These are phyloP conservation scores for Ceyx melanurus DNA, from an alignment of 2,113 vertebrate genomes.

Conservation along the genomic window DNA sequence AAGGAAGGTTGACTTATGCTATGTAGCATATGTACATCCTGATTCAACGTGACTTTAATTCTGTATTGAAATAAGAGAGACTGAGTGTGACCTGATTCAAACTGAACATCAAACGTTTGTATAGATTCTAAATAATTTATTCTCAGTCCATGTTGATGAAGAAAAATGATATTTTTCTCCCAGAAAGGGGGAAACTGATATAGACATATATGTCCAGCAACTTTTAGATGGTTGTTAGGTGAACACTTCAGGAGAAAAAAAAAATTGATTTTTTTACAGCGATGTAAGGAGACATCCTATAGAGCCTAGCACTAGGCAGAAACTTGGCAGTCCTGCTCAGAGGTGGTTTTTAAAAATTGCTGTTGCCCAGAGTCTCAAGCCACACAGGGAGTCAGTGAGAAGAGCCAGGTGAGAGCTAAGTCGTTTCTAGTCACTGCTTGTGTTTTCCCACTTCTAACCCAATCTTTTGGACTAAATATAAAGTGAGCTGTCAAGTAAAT, in stretches of 20 bases:
- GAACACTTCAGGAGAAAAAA: background rate
- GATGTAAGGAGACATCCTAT: background rate
- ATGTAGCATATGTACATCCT: background rate
- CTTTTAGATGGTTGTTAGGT: background rate
- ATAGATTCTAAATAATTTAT: background rate
- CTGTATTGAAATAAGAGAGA: background rate
- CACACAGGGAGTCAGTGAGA: constrained; percentile 35
- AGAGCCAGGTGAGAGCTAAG: constrained; percentile 41
- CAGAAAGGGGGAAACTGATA: background rate
- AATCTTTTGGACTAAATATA: constrained; percentile 48
- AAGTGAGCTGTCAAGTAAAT: constrained; percentile 65
- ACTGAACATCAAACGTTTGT: background rate
- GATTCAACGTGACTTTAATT: background rate
- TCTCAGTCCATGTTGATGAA: background rate
- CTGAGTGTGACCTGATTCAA: background rate
- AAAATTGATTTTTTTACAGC: background rate
- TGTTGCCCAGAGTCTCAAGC: background rate
- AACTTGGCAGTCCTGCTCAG: background rate
- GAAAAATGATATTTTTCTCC: background rate
- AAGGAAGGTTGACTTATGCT: background rate
- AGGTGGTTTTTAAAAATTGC: background rate
- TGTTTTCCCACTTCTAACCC: constrained; percentile 38
- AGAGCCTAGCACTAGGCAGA: background rate
- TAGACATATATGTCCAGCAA: background rate
- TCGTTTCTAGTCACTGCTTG: constrained; percentile 37